Evolutionary conservation across 2,113 vertebrate species (phyloP).

Genomic region (Syngnathoides biaculeatus): DNA sequence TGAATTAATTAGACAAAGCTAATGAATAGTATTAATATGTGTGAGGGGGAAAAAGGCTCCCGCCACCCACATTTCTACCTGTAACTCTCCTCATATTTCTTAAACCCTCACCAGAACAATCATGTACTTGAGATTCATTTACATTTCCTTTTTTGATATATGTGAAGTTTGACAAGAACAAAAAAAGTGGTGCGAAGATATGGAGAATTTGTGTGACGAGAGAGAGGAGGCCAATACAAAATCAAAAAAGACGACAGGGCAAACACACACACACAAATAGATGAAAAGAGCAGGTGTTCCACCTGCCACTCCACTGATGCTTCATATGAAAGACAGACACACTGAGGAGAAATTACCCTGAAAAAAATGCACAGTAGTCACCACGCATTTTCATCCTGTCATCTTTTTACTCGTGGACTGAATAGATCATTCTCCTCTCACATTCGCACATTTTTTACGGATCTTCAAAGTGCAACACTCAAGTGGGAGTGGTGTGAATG

Average conservation of each 20-base stretch:
- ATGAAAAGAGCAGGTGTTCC: slow-evolving; percentile 68
- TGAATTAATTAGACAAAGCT: slow-evolving; percentile 69
- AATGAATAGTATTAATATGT: slow-evolving; percentile 71
- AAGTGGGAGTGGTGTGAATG: slow-evolving; percentile 4
- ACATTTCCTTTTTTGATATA: slow-evolving; percentile 36
- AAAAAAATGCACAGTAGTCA: slow-evolving; percentile 54
- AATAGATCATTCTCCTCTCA: slow-evolving; percentile 6
- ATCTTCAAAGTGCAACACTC: slow-evolving; percentile 22
- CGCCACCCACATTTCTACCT: slow-evolving; percentile 30
- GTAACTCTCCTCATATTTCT: slow-evolving; percentile 57
- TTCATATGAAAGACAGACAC: slow-evolving; percentile 51
- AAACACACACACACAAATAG: slow-evolving; percentile 1
- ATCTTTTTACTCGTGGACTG: slow-evolving; percentile 23
- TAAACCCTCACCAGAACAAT: slow-evolving; percentile 36
- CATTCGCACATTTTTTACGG: slow-evolving; percentile 3
- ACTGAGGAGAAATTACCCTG: slow-evolving; percentile 46
- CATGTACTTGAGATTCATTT: slow-evolving; percentile 56
- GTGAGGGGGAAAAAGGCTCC: slow-evolving; percentile 34
- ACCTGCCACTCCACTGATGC: slow-evolving; percentile 71
- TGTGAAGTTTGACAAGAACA: slow-evolving; percentile 52
- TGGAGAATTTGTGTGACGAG: slow-evolving; percentile 15
- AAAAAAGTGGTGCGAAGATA: slow-evolving; percentile 38
- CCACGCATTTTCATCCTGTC: slow-evolving; percentile 20
- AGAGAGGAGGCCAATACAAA: slow-evolving; percentile 15
- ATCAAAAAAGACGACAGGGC: slow-evolving; percentile 2